These are phyloP conservation scores for Pristionchus exspectatus DNA, from an alignment of 2,888 invertebrate species.

Conservation along the genomic window DNA sequence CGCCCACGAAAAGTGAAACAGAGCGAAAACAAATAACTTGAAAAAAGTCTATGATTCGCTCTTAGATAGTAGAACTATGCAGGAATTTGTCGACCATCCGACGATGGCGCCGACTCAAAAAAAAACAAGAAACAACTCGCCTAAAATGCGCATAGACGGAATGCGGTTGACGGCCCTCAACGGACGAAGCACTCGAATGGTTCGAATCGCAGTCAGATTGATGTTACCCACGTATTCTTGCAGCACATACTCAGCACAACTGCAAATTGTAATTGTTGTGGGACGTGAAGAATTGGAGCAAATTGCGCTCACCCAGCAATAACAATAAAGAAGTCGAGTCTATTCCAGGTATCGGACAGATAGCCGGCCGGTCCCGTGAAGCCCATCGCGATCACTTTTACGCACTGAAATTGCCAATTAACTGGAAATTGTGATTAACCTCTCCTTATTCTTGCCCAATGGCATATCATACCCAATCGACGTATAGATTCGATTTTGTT, in stretches of 20 bases:
- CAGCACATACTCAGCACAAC: slow-evolving; percentile 84
- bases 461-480: no score
- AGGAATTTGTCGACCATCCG: no score
- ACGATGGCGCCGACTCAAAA: no score
- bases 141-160: slow-evolving; percentile 87
- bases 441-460: no score
- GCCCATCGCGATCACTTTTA: slow-evolving; percentile 99
- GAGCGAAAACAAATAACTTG: slow-evolving; percentile 7
- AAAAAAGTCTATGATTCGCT: no score
- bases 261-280: slow-evolving; percentile 72
- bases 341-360: slow-evolving; percentile 98
- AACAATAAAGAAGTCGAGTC: slow-evolving; percentile 97
- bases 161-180: slow-evolving; percentile 98
- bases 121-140: slow-evolving; percentile 60
- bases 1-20: not conserved
- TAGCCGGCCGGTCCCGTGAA: slow-evolving; percentile 92
- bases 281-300: not conserved
- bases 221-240: slow-evolving; percentile 91
- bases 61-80: no score
- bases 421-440: no score
- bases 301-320: slow-evolving; percentile 88
- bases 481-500: slow-evolving; percentile 37
- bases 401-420: slow-evolving; percentile 81
- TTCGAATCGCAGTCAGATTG: slow-evolving; percentile 97
- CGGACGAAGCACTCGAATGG: slow-evolving; percentile 96